A percentile compares a stretch with the other conserved stretches of the same genome.
Evolutionary conservation across 64 coral and sea anemone species (phyloP).

Genomic region (Astreopora myriophthalma): DNA sequence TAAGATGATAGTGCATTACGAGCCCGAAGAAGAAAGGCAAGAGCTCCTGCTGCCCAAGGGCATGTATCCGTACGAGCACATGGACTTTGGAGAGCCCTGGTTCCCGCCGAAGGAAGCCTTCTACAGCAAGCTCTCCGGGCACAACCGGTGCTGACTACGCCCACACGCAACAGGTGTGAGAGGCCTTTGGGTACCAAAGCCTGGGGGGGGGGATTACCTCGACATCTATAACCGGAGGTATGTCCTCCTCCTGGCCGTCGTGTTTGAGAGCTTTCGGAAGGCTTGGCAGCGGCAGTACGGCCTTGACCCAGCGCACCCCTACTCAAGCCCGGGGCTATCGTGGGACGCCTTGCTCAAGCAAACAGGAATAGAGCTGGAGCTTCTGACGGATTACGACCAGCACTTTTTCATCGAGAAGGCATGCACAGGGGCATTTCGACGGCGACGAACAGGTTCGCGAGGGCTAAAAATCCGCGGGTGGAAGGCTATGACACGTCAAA

Average conservation of each 20-base stretch:
- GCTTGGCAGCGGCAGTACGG: background rate
- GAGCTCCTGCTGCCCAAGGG: background rate
- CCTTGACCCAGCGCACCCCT: conserved; percentile 12
- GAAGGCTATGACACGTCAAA: background rate
- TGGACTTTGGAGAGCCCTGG: background rate
- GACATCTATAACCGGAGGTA: background rate
- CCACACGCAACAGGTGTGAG: background rate
- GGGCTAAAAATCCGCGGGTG: conserved; percentile 22
- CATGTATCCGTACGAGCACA: background rate
- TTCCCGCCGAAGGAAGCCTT: too few relatives aligned
- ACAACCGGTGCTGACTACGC: background rate
- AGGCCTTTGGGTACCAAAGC: background rate
- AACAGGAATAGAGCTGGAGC: background rate
- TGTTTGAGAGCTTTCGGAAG: conserved; percentile 16
- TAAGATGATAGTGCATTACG: background rate
- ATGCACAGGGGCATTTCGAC: background rate
- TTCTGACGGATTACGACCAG: background rate
- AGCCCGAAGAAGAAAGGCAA: background rate
- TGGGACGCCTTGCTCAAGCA: conserved; percentile 16
- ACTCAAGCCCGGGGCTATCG: conserved; percentile 19
- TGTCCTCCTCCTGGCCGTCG: conserved; percentile 7
- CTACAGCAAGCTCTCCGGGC: too few relatives aligned
- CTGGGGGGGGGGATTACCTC: conserved; percentile 37
- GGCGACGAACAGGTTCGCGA: background rate
- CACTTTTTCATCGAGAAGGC: conserved; percentile 25